Conservation (phyloP, 1,140 invertebrate species). For the Saccostrea echinata region DNA sequence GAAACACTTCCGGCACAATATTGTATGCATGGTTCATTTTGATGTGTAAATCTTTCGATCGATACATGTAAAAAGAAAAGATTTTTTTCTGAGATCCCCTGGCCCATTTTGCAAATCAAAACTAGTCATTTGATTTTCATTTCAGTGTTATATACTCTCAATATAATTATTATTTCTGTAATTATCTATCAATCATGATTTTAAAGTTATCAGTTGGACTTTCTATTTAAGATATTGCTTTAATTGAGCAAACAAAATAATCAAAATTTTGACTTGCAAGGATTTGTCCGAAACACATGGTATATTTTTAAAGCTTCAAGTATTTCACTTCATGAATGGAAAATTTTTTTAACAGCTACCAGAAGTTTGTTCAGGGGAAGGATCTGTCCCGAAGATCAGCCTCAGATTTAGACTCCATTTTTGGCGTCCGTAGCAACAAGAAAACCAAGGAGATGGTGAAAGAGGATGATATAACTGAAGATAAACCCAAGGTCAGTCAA, state of each 20-base stretch:
- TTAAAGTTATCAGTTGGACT: no score
- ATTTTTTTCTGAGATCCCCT: no score
- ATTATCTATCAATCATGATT: background rate
- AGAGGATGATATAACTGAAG: background rate
- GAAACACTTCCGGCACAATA: no score
- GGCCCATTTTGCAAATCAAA: no score
- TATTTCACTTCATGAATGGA: background rate
- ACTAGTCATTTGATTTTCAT: background rate
- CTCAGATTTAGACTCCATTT: constrained; percentile 93
- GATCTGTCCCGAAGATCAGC: constrained; percentile 89
- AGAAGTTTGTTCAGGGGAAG: constrained; percentile 92
- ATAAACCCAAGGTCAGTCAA: no score
- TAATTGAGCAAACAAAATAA: no score
- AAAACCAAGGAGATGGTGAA: background rate
- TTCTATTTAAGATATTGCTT: background rate
- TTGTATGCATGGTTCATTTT: no score
- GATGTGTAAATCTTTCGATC: no score
- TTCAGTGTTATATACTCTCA: background rate
- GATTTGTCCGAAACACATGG: background rate
- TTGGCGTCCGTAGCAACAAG: constrained; percentile 83
- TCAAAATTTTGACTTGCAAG: background rate
- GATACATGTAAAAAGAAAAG: no score
- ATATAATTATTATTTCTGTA: background rate
- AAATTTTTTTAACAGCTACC: constrained; percentile 82
- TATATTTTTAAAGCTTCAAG: background rate